phyloP scores from a whole-genome alignment of 92 coral and sea anemone species.

The Epizoanthus rinbou region DNA sequence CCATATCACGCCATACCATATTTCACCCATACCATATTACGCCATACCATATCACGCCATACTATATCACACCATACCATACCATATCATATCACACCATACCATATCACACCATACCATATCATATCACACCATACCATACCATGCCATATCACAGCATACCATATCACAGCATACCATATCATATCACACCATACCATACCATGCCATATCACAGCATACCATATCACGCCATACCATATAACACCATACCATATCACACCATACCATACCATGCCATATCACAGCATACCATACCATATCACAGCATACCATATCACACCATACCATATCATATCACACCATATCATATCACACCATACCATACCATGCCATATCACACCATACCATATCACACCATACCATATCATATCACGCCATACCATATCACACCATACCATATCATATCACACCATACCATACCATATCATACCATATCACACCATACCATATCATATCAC shows the following conservation, averaged over 20 bases:
- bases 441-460: too few relatives aligned
- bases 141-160: constrained; percentile 30
- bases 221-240: not conserved
- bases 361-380: not conserved
- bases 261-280: not conserved
- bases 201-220: too few relatives aligned
- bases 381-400: not conserved
- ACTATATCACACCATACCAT: constrained; percentile 11
- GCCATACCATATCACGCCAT: constrained; percentile 26
- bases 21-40: not conserved
- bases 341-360: not conserved
- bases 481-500: too few relatives aligned
- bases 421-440: too few relatives aligned
- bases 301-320: not conserved
- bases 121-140: not conserved
- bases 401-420: not conserved
- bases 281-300: constrained; percentile 6
- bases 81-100: constrained; percentile 12
- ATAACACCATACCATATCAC: not conserved
- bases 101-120: constrained; percentile 25
- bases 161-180: constrained; percentile 17
- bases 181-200: too few relatives aligned
- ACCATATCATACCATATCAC: not conserved
- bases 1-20: not conserved
- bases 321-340: not conserved